Evolutionary conservation across 2,113 vertebrate species (phyloP).

Genomic region (Opisthocomus hoazin): DNA sequence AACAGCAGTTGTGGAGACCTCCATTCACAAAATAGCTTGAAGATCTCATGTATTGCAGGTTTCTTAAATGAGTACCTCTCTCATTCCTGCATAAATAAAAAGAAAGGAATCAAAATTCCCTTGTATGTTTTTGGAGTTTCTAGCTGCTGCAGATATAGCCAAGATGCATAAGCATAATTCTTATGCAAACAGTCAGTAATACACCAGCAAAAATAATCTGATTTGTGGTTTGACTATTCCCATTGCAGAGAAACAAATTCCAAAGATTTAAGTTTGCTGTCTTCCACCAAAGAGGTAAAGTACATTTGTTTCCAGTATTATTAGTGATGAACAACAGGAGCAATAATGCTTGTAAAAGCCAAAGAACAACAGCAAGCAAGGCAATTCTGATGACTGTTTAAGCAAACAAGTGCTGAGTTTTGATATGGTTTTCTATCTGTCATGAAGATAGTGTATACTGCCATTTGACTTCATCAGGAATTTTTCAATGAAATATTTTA

Average conservation of each 20-base stretch:
- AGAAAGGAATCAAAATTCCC: not conserved
- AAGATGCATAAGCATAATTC: not conserved
- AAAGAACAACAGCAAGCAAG: conserved; percentile 11
- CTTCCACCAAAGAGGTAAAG: not conserved
- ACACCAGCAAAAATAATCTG: not conserved
- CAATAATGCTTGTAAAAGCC: conserved; percentile 8
- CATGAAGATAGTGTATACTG: not conserved
- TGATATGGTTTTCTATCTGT: not conserved
- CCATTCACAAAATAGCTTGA: not conserved
- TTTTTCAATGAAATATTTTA: not conserved
- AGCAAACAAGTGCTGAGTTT: not conserved
- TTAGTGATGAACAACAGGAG: not conserved
- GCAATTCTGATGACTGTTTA: not conserved
- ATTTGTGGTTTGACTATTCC: not conserved
- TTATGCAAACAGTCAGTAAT: not conserved
- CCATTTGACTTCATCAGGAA: not conserved
- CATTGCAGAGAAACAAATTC: not conserved
- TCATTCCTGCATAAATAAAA: not conserved
- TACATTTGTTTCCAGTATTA: not conserved
- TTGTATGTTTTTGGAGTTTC: not conserved
- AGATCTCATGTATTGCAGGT: not conserved
- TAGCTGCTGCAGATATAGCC: not conserved
- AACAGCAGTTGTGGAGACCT: not conserved
- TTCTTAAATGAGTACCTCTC: not conserved
- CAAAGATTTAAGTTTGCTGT: not conserved